Conservation (phyloP, 2,113 vertebrate genomes). For the Lanius collurio region DNA sequence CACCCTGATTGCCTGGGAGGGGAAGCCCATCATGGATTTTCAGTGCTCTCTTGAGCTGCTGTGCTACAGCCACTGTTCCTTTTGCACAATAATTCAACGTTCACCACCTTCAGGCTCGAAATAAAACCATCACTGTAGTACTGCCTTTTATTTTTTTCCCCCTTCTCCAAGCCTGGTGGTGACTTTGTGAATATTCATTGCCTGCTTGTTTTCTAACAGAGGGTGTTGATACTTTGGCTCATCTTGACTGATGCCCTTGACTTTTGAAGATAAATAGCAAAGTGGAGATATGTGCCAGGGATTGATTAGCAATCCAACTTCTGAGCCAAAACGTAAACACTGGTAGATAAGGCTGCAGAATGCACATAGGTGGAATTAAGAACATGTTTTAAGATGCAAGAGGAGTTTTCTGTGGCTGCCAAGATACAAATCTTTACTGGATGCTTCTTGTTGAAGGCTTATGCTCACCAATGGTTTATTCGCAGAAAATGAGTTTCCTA, state of each 20-base stretch:
- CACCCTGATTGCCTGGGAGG: not conserved
- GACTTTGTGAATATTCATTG: conserved; percentile 36
- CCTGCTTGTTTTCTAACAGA: conserved; percentile 1
- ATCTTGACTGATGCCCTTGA: conserved; percentile 67
- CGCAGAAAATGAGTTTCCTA: not conserved
- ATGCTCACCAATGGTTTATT: not conserved
- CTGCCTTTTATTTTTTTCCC: not conserved
- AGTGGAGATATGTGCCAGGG: conserved; percentile 53
- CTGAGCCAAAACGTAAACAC: conserved; percentile 23
- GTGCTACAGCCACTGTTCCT: not conserved
- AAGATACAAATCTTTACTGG: not conserved
- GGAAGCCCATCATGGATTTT: conserved; percentile 42
- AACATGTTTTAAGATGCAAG: not conserved
- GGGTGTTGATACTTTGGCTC: conserved; percentile 33
- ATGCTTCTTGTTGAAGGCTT: not conserved
- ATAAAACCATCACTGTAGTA: not conserved
- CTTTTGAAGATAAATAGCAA: conserved; percentile 55
- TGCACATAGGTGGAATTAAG: conserved; percentile 27
- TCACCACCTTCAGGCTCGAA: not conserved
- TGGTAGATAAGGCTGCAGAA: conserved; percentile 46
- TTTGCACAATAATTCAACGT: not conserved
- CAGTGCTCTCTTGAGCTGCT: conserved; percentile 30
- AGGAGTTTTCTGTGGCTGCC: conserved; percentile 7
- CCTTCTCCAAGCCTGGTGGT: not conserved
- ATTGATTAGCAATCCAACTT: conserved; percentile 64